Base-by-base conservation (phyloP, 2,113 vertebrate genomes). In the Phoxinus phoxinus region DNA sequence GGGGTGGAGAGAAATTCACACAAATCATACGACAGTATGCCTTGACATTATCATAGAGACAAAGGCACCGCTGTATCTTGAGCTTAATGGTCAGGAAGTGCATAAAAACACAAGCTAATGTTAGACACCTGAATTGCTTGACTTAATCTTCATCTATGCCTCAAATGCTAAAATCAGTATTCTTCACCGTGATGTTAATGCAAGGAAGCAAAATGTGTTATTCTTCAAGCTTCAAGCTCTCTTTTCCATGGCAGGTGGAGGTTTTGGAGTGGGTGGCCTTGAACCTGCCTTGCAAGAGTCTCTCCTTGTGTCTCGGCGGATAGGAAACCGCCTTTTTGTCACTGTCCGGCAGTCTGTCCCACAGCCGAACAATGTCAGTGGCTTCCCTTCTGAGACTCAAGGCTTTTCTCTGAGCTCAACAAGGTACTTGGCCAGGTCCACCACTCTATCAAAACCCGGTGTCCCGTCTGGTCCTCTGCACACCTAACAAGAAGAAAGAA, bases 391-490 rank as follows among this genome's bases (percentile, higher is more conserved):
- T 4, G 63, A 69, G 44, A 82, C 0, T 2, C 63, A 53, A 51
- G 63, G 25, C 6, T 48, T 48, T n/a, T 82, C 44, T 1, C 80
- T 65, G 7, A 82, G 27, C 44, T 13, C 44, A 0, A 69, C 63
- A 1, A 82, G 80, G 44, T 53, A 82, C 4, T 46, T 82, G 25
- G 63, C 80, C 63, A 82, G 63, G 19, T 69, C 48, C 58, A 83
- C 63, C 81, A 71, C 63, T 48, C 46, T 9, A 1, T 82, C 80
- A 15, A 12, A 25, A 0, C 63, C 80, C 0, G 80, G 80, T 21
- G 44, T 15, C 27, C 46, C 44, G 1, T 82, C 80, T 32, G 80
- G 80, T 48, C 44, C 30, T 71, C 27, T 82, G 63, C 44, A 82
- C n/a, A 71, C 27, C 80, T 82, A 69, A 17, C 58, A 71, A 69